Percentiles rank a stretch among this genome's conserved stretches.
phyloP scores from a whole-genome alignment of 2,888 invertebrate species.

The Apodemia zela region DNA sequence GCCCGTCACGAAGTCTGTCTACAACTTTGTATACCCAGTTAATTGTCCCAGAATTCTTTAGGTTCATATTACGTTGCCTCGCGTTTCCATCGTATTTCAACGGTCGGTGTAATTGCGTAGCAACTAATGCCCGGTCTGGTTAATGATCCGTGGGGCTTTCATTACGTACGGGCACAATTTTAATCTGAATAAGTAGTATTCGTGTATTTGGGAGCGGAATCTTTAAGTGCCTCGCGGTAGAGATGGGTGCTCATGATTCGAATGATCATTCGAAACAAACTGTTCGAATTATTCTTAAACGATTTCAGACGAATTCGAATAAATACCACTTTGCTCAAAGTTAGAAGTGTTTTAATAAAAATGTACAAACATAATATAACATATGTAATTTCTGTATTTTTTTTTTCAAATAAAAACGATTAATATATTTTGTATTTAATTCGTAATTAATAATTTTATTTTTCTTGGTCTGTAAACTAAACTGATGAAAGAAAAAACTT shows the following conservation, averaged over 20 bases:
- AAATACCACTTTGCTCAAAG: no score
- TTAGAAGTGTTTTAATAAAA: no score
- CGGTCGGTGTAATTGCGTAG: constrained; percentile 21
- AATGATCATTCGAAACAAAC: neutral
- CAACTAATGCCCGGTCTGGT: constrained; percentile 55
- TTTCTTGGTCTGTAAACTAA: no score
- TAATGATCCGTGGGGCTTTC: constrained; percentile 59
- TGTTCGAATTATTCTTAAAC: neutral
- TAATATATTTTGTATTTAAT: no score
- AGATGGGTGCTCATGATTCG: neutral
- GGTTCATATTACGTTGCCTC: constrained; percentile 11
- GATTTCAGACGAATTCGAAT: neutral
- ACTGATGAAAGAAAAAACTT: no score
- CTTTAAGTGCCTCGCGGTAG: constrained; percentile 48
- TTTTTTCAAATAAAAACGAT: no score
- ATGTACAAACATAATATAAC: no score
- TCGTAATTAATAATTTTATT: no score
- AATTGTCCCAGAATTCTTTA: constrained; percentile 13
- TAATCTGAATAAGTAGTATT: constrained; percentile 55
- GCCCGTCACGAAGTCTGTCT: neutral
- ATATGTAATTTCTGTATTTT: no score
- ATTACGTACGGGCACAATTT: constrained; percentile 64
- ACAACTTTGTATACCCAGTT: neutral
- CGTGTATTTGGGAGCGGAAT: constrained; percentile 21
- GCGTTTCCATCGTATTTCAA: constrained; percentile 15